Conservation (phyloP, 2,888 invertebrate genomes). For the Scrobipalpa atriplicella region DNA sequence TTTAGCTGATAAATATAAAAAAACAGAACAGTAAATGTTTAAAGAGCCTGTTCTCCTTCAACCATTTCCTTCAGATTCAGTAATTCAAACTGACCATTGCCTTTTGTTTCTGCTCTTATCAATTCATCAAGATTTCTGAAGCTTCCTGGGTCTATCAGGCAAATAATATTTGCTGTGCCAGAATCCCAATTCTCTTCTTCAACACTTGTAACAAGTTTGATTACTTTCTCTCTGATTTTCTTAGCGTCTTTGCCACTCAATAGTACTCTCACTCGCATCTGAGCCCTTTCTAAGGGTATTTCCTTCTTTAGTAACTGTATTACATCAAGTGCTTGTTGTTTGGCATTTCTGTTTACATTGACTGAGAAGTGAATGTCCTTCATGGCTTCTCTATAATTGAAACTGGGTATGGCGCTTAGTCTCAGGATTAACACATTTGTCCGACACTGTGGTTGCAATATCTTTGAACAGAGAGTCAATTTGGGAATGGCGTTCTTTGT, state of each 20-base stretch:
- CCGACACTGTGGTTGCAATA: constrained; percentile 96
- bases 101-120: constrained; percentile 92
- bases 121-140: constrained; percentile 95
- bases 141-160: constrained; percentile 95
- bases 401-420: constrained; percentile 98
- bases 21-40: constrained; percentile 28
- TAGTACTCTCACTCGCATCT: constrained; percentile 94
- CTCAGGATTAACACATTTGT: constrained; percentile 98
- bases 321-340: constrained; percentile 98
- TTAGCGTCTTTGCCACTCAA: constrained; percentile 92
- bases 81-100: constrained; percentile 93
- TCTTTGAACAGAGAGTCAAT: constrained; percentile 95
- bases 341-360: constrained; percentile 96
- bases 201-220: constrained; percentile 88
- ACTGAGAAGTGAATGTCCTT: constrained; percentile 98
- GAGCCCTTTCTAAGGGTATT: constrained; percentile 96
- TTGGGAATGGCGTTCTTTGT: constrained; percentile 97
- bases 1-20: neutral
- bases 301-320: constrained; percentile 92
- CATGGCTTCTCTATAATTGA: constrained; percentile 98
- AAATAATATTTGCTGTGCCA: constrained; percentile 90
- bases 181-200: constrained; percentile 94
- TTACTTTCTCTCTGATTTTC: constrained; percentile 91
- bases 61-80: constrained; percentile 95
- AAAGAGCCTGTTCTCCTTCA: constrained; percentile 91